Percentiles rank a stretch among this genome's conserved stretches.
Evolutionary conservation across 2,113 vertebrate species (phyloP).

Genomic region (Toxostoma redivivum): DNA sequence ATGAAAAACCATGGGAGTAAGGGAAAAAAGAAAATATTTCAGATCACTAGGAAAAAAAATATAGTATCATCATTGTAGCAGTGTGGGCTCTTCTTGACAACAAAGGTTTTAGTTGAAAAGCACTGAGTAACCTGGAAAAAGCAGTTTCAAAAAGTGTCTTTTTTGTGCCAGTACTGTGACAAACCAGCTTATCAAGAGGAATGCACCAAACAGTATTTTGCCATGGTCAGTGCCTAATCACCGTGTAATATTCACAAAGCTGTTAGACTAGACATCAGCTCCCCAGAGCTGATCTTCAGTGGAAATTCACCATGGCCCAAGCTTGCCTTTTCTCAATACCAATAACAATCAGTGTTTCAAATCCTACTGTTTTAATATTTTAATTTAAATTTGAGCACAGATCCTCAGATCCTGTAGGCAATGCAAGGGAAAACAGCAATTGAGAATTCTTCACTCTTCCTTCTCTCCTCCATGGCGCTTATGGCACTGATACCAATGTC

Average conservation of each 20-base stretch:
- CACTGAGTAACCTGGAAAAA: not conserved
- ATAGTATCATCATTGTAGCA: not conserved
- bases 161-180: not conserved
- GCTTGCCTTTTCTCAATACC: not conserved
- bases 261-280: not conserved
- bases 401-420: not conserved
- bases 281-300: not conserved
- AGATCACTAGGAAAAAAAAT: not conserved
- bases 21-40: not conserved
- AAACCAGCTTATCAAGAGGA: not conserved
- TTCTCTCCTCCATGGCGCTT: not conserved
- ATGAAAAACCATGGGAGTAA: not conserved
- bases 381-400: not conserved
- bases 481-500: rapidly evolving
- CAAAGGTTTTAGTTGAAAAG: not conserved
- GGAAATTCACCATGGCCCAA: not conserved
- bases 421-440: not conserved
- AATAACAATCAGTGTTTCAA: not conserved
- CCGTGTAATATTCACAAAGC: not conserved
- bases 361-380: not conserved
- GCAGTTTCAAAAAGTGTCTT: not conserved
- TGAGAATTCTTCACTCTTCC: not conserved
- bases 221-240: not conserved
- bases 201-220: not conserved
- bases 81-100: not conserved